phyloP scores from a whole-genome alignment of 1,140 invertebrate species.

The Drosophila novamexicana region DNA sequence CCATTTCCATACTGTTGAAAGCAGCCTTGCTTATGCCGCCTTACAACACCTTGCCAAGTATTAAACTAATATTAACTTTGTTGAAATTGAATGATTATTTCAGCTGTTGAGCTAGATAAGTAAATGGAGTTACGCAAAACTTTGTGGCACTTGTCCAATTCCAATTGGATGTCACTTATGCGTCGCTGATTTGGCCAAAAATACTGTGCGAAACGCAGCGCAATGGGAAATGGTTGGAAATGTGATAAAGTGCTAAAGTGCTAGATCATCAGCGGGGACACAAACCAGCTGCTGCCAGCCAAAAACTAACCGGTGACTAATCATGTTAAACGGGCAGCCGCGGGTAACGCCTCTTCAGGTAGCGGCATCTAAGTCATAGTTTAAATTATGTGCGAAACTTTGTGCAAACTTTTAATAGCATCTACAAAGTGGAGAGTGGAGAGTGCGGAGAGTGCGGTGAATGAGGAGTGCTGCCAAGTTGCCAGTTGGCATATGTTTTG shows the following conservation, averaged over 20 bases:
- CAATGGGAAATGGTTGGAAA: background rate
- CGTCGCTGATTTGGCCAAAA: conserved; percentile 16
- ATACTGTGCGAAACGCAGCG: background rate
- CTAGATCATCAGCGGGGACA: conserved; percentile 48
- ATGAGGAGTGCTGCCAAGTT: conserved; percentile 33
- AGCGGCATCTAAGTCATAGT: conserved; percentile 70
- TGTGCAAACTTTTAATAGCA: conserved; percentile 76
- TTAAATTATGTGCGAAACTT: conserved; percentile 80
- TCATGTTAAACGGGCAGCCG: conserved; percentile 48
- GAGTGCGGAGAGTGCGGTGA: conserved; percentile 20
- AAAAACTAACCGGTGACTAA: conserved; percentile 59
- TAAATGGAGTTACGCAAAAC: conserved; percentile 60
- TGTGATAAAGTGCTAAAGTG: conserved; percentile 53
- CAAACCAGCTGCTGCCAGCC: conserved; percentile 27
- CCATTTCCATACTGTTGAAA: background rate
- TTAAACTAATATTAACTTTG: too few relatives aligned
- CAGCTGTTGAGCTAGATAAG: background rate
- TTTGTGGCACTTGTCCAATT: conserved; percentile 47
- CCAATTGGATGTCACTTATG: conserved; percentile 40
- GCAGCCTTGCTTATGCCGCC: too few relatives aligned
- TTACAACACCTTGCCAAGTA: background rate
- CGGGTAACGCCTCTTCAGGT: conserved; percentile 12
- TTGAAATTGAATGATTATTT: background rate
- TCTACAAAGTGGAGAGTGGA: conserved; percentile 18
- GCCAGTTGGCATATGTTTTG: conserved; percentile 61